Evolutionary conservation across 2,797 vertebrate species (phyloP).

Genomic region (Gallinago solitaria): DNA sequence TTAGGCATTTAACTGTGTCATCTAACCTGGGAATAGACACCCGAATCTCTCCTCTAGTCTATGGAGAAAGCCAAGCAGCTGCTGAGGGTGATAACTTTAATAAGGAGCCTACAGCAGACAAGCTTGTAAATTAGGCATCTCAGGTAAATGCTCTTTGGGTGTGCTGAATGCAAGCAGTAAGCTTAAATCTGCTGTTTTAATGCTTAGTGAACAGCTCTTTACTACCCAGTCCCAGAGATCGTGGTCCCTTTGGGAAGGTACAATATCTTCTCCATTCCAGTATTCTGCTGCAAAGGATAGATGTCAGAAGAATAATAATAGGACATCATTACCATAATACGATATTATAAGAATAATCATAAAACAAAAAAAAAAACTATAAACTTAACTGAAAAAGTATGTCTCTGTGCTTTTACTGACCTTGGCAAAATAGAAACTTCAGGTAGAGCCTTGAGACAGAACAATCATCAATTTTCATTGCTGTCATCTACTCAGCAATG

Average conservation of each 20-base stretch:
- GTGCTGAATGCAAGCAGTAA: neutral
- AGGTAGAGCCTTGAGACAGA: neutral
- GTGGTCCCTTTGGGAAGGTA: neutral
- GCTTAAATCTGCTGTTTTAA: neutral
- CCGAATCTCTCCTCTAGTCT: neutral
- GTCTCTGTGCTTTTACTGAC: neutral
- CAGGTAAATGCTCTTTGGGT: neutral
- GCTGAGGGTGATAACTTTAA: neutral
- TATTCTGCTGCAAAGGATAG: neutral
- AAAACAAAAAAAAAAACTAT: neutral
- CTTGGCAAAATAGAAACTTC: neutral
- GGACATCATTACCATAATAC: neutral
- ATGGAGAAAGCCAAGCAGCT: neutral
- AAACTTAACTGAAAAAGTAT: neutral
- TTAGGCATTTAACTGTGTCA: neutral
- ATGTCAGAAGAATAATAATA: neutral
- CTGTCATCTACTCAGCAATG: neutral
- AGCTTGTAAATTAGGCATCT: neutral
- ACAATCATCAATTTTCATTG: neutral
- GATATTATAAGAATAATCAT: neutral
- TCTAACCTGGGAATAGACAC: neutral
- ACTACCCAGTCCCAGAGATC: neutral
- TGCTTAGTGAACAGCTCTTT: neutral
- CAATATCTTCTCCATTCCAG: neutral
- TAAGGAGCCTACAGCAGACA: neutral